phyloP scores from a whole-genome alignment of 2,888 invertebrate genomes.

The Andrena fulva region DNA sequence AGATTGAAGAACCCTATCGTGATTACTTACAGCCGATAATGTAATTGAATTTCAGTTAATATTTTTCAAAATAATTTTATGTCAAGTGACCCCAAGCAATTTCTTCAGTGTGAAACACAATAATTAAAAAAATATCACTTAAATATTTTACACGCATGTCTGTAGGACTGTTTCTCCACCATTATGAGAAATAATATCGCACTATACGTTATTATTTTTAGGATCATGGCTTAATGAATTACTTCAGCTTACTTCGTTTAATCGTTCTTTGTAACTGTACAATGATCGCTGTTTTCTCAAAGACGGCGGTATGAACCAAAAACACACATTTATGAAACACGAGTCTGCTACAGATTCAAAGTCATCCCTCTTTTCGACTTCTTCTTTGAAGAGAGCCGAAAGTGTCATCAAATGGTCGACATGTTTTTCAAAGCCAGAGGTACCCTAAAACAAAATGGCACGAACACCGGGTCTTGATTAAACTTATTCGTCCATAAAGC shows the following conservation, averaged over 20 bases:
- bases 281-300: constrained; percentile 75
- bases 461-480: not conserved
- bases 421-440: constrained; percentile 86
- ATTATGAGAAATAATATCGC: not conserved
- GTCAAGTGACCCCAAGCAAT: not conserved
- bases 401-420: constrained; percentile 86
- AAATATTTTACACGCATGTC: not conserved
- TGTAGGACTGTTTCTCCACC: not conserved
- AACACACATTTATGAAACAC: constrained; percentile 90
- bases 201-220: not conserved
- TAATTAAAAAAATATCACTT: not conserved
- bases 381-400: constrained; percentile 84
- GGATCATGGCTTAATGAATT: not conserved
- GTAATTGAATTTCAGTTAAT: not conserved
- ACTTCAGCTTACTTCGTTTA: constrained; percentile 83
- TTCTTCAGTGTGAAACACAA: not conserved
- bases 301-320: constrained; percentile 89
- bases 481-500: not conserved
- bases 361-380: constrained; percentile 81
- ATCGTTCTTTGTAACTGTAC: constrained; percentile 80
- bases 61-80: not conserved
- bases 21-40: not conserved
- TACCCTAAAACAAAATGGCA: constrained; percentile 79
- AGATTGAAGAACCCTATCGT: not conserved
- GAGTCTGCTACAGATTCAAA: constrained; percentile 86